Evolutionary conservation across 2,888 invertebrate genomes (phyloP).

Genomic region (Scelioninae gen. 1): DNA sequence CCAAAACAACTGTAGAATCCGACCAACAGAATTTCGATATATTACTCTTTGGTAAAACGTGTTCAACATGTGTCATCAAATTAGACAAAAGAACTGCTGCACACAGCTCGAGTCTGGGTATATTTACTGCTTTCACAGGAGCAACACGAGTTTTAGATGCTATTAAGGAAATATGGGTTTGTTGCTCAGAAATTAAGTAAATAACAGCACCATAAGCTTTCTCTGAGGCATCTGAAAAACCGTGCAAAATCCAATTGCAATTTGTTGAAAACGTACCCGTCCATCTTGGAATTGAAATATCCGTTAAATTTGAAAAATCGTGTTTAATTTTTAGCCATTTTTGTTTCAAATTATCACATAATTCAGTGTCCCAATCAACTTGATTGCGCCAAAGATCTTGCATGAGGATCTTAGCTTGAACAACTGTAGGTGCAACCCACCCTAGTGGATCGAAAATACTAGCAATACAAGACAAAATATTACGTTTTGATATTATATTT

Average conservation of each 20-base stretch:
- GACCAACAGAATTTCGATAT: too few relatives aligned
- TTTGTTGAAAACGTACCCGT: not conserved
- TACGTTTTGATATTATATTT: not conserved
- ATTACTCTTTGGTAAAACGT: too few relatives aligned
- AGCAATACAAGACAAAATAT: not conserved
- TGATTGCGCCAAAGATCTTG: constrained; percentile 8
- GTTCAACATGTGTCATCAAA: not conserved
- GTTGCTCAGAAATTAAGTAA: not conserved
- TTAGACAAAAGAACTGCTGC: constrained; percentile 5
- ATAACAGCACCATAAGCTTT: constrained; percentile 1
- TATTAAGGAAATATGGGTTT: not conserved
- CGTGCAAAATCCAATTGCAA: not conserved
- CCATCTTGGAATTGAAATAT: constrained; percentile 13
- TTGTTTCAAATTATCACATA: not conserved
- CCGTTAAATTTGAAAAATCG: too few relatives aligned
- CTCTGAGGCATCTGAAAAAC: constrained; percentile 2
- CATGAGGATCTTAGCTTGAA: constrained; percentile 11
- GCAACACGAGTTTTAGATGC: too few relatives aligned
- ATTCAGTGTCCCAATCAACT: not conserved
- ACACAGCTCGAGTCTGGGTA: constrained; percentile 3
- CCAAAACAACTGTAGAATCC: not conserved
- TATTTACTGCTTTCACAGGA: not conserved
- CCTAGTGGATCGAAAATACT: constrained; percentile 7
- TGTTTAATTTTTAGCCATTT: not conserved
- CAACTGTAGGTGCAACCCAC: not conserved